A percentile compares a stretch with the other conserved stretches of the same genome.
Conservation (phyloP, 2,113 vertebrate genomes). For the Sinocyclocheilus anshuiensis region DNA sequence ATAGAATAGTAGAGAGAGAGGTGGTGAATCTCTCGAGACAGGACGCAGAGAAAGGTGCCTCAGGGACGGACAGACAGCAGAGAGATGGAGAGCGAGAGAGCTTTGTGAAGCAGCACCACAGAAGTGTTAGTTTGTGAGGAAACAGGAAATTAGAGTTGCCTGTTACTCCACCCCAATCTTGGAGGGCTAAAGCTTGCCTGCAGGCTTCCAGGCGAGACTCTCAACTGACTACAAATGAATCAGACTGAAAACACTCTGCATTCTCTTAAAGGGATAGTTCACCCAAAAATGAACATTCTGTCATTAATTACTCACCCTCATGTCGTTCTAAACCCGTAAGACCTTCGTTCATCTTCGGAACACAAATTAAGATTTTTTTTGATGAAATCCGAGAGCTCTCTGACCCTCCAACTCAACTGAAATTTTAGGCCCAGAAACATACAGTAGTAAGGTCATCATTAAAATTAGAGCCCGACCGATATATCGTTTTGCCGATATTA, state of each 20-base stretch:
- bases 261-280: neutral
- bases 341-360: too few species aligned
- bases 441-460: too few species aligned
- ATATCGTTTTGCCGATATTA: too few species aligned
- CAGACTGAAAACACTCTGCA: neutral
- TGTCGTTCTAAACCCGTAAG: too few species aligned
- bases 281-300: too few species aligned
- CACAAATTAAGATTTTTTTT: too few species aligned
- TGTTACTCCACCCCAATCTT: neutral
- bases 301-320: too few species aligned
- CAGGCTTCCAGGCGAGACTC: constrained; percentile 29
- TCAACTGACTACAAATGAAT: neutral
- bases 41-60: constrained; percentile 41
- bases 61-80: constrained; percentile 60
- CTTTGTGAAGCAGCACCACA: constrained; percentile 60
- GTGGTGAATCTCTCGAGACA: constrained; percentile 25
- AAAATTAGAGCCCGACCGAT: too few species aligned
- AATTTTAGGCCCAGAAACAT: too few species aligned
- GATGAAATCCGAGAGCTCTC: too few species aligned
- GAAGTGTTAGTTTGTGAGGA: constrained; percentile 57
- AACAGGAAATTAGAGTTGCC: constrained; percentile 4
- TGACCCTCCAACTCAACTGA: too few species aligned
- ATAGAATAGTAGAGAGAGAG: constrained; percentile 23
- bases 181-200: constrained; percentile 26
- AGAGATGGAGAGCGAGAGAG: constrained; percentile 44